These are phyloP conservation scores for Pachyramphus minor DNA, from an alignment of 2,113 vertebrate genomes.

Conservation along the genomic window DNA sequence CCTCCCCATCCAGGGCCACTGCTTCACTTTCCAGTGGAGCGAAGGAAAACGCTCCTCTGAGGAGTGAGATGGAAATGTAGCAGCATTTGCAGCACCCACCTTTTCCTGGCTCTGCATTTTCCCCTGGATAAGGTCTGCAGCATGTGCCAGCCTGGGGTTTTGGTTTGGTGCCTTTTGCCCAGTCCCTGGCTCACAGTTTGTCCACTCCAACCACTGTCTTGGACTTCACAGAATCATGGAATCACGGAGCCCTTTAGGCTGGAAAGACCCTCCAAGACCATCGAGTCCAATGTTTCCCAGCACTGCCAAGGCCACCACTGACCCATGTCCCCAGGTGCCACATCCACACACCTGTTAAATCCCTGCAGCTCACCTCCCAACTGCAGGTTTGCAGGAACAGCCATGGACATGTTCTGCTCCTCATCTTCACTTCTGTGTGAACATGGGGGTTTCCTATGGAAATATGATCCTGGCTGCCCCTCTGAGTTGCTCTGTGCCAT, in stretches of 20 bases:
- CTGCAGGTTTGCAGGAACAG: neutral
- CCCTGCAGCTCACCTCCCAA: neutral
- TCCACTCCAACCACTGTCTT: neutral
- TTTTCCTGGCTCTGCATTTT: neutral
- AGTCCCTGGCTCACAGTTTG: neutral
- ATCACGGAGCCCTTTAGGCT: too few species aligned
- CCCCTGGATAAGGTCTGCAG: neutral
- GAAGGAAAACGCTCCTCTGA: accelerated
- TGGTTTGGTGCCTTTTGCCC: neutral
- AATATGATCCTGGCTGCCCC: neutral
- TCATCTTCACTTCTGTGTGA: neutral
- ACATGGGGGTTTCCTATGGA: accelerated
- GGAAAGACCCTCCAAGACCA: neutral
- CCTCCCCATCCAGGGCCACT: neutral
- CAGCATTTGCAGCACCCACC: too few species aligned
- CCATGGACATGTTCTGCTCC: accelerated
- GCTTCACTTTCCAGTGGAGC: neutral
- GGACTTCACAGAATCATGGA: too few species aligned
- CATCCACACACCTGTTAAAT: accelerated
- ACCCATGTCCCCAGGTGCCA: neutral
- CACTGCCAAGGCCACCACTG: neutral
- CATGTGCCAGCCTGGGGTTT: too few species aligned
- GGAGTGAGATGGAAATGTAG: neutral
- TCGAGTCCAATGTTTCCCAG: neutral
- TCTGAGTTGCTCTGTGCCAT: accelerated